Percentiles rank a stretch among this genome's conserved stretches.
Evolutionary conservation across 2,797 vertebrate genomes (phyloP).

Genomic region (Tapirus indicus): DNA sequence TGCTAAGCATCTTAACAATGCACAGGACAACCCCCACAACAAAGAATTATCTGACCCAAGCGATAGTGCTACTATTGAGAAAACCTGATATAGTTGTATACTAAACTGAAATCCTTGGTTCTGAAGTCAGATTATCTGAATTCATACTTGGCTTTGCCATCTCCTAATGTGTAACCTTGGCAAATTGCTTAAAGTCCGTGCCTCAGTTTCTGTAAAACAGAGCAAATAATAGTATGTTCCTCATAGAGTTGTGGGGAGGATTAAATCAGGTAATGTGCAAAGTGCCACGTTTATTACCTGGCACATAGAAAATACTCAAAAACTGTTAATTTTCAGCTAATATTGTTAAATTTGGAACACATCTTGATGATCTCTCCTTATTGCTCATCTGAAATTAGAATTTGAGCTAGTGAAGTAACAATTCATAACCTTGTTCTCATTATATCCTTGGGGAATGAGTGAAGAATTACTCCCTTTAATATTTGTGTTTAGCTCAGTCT

Average conservation of each 20-base stretch:
- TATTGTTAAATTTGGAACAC: conserved; percentile 33
- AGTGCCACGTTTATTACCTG: background rate
- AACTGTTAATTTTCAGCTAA: background rate
- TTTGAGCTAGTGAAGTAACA: conserved; percentile 39
- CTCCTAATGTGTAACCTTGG: conserved; percentile 2
- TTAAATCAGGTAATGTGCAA: conserved; percentile 28
- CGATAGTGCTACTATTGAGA: background rate
- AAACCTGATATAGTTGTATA: background rate
- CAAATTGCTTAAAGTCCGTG: background rate
- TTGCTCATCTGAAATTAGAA: conserved; percentile 64
- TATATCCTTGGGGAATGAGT: conserved; percentile 36
- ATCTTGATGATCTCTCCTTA: conserved; percentile 18
- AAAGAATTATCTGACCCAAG: background rate
- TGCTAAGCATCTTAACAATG: background rate
- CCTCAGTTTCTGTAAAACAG: conserved; percentile 51
- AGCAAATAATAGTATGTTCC: background rate
- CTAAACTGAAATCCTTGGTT: background rate
- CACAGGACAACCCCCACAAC: background rate
- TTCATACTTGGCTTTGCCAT: conserved; percentile 8
- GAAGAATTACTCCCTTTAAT: conserved; percentile 50
- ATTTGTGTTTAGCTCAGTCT: conserved; percentile 33
- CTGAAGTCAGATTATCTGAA: background rate
- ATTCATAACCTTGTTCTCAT: conserved; percentile 43
- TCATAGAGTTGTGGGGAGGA: background rate
- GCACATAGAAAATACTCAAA: conserved; percentile 9